Conservation (phyloP, 2,888 invertebrate genomes). For the Morpho helenor region DNA sequence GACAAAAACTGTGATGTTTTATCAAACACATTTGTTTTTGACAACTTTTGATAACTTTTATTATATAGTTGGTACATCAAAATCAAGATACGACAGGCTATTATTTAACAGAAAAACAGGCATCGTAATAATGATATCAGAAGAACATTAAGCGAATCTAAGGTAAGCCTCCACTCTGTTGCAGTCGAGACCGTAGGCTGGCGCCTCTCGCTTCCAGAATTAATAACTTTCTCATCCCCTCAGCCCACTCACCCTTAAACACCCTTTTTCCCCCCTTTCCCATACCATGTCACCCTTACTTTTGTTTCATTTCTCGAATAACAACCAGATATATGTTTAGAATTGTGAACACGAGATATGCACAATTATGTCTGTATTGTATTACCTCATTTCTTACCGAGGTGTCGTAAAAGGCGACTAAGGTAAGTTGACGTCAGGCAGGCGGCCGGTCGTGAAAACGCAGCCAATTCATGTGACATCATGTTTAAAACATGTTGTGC, state of each 20-base stretch:
- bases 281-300: constrained; percentile 38
- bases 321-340: constrained; percentile 27
- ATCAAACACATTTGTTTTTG: too few relatives aligned
- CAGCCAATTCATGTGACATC: too few relatives aligned
- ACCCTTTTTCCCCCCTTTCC: constrained; percentile 37
- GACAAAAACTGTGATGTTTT: too few relatives aligned
- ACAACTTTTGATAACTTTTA: too few relatives aligned
- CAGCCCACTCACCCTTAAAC: constrained; percentile 38
- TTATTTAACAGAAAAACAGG: constrained; percentile 23
- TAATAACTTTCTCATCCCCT: constrained; percentile 72
- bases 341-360: not conserved
- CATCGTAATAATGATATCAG: constrained; percentile 60
- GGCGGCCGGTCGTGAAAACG: too few relatives aligned
- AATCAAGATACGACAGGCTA: too few relatives aligned
- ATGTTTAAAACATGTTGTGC: too few relatives aligned
- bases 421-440: too few relatives aligned
- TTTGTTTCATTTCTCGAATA: constrained; percentile 38
- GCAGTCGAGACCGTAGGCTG: constrained; percentile 72
- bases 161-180: constrained; percentile 69
- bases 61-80: too few relatives aligned
- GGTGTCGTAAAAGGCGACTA: too few relatives aligned
- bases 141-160: constrained; percentile 68
- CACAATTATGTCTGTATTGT: too few relatives aligned
- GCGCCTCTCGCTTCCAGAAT: constrained; percentile 76
- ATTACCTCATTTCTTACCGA: too few relatives aligned